Evolutionary conservation across 2,113 vertebrate genomes (phyloP).

Genomic region (Carassius gibelio): DNA sequence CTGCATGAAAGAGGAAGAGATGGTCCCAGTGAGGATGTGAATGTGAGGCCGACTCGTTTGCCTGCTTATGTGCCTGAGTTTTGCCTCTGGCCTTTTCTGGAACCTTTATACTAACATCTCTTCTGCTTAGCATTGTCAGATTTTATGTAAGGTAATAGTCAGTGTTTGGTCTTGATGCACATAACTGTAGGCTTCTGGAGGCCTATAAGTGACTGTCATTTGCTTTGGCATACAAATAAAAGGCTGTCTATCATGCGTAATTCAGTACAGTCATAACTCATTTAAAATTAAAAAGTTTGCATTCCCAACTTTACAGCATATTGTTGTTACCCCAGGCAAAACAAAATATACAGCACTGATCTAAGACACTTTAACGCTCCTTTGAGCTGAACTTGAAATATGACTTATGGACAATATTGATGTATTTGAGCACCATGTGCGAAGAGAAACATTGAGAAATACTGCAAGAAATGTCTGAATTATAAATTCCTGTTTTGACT

Average conservation of each 20-base stretch:
- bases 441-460: slow-evolving; percentile 16
- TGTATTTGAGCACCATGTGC: slow-evolving; percentile 9
- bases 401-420: slow-evolving; percentile 41
- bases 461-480: slow-evolving; percentile 26
- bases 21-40: slow-evolving; percentile 44
- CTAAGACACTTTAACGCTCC: slow-evolving; percentile 23
- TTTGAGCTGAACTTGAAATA: slow-evolving; percentile 21
- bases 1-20: slow-evolving; percentile 48
- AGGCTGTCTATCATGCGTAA: background rate
- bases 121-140: background rate
- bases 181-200: background rate
- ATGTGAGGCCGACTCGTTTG: slow-evolving; percentile 12
- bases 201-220: background rate
- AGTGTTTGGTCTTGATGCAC: slow-evolving; percentile 1
- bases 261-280: slow-evolving; percentile 6
- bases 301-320: slow-evolving; percentile 10
- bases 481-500: slow-evolving; percentile 49
- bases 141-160: slow-evolving; percentile 3
- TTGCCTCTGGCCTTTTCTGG: slow-evolving; percentile 21
- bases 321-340: slow-evolving; percentile 31
- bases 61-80: background rate
- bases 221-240: slow-evolving; percentile 15
- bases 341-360: slow-evolving; percentile 38
- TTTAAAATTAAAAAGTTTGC: slow-evolving; percentile 16
- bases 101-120: background rate